phyloP scores from a whole-genome alignment of 2,113 vertebrate species.

The Misgurnus mizolepis region DNA sequence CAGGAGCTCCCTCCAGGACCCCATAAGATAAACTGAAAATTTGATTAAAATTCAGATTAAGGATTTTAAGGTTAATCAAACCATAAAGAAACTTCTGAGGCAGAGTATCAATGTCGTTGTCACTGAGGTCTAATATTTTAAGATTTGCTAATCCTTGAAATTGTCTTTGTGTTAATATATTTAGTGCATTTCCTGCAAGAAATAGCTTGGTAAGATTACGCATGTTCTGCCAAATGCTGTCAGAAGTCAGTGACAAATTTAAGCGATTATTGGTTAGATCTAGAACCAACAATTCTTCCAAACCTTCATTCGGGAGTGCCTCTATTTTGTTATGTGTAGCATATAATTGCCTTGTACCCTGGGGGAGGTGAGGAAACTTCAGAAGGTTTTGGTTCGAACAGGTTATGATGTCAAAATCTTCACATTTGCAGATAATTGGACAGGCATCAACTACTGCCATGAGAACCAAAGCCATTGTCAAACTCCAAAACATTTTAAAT shows the following conservation, averaged over 20 bases:
- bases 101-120: constrained; percentile 60
- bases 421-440: constrained; percentile 56
- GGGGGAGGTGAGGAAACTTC: constrained; percentile 58
- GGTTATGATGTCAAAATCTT: constrained; percentile 16
- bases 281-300: constrained; percentile 62
- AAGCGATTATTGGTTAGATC: constrained; percentile 67
- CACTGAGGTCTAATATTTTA: constrained; percentile 62
- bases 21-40: constrained; percentile 57
- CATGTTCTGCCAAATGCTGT: constrained; percentile 58
- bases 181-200: constrained; percentile 60
- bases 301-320: constrained; percentile 54
- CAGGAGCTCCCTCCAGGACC: constrained; percentile 53
- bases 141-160: constrained; percentile 57
- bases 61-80: constrained; percentile 54
- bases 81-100: constrained; percentile 54
- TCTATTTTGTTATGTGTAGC: constrained; percentile 61
- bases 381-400: constrained; percentile 56
- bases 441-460: constrained; percentile 32
- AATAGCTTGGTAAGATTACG: constrained; percentile 58
- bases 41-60: constrained; percentile 63
- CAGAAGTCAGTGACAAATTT: constrained; percentile 34
- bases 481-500: constrained; percentile 39
- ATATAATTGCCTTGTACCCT: constrained; percentile 53
- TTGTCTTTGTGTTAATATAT: constrained; percentile 34
- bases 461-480: constrained; percentile 33